Evolutionary conservation across 2,888 invertebrate genomes (phyloP).

Genomic region (Thecocarcelia acutangulata): DNA sequence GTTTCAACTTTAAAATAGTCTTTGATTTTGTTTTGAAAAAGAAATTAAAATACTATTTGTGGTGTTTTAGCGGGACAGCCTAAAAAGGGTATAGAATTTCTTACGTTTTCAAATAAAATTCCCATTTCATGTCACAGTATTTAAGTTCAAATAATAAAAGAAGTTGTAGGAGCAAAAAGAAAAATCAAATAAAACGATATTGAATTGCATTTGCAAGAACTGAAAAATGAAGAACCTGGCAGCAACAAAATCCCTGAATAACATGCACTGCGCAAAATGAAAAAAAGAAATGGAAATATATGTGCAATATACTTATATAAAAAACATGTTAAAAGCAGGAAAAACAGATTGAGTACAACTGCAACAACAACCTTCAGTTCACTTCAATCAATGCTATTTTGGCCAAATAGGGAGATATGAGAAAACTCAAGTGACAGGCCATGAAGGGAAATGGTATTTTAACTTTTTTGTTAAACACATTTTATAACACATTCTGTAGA

Average conservation of each 20-base stretch:
- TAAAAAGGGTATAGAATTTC: neutral
- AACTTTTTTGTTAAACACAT: constrained; percentile 17
- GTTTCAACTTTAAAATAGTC: too few relatives aligned
- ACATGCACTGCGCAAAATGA: constrained; percentile 62
- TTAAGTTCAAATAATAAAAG: constrained; percentile 49
- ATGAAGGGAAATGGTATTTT: constrained; percentile 46
- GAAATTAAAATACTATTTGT: too few relatives aligned
- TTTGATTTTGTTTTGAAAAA: too few relatives aligned
- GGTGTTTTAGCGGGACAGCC: too few relatives aligned
- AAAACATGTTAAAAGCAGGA: constrained; percentile 39
- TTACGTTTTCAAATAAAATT: constrained; percentile 25
- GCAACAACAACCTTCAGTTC: constrained; percentile 30
- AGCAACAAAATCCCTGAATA: constrained; percentile 46
- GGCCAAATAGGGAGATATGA: constrained; percentile 61
- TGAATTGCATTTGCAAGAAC: constrained; percentile 53
- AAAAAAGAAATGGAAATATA: constrained; percentile 8
- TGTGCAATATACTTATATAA: neutral
- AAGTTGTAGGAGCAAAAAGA: constrained; percentile 32
- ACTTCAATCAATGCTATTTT: constrained; percentile 59
- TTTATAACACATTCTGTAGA: constrained; percentile 18
- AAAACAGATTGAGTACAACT: constrained; percentile 3
- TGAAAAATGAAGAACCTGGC: constrained; percentile 32
- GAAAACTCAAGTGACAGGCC: constrained; percentile 56
- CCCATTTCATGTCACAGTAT: constrained; percentile 52
- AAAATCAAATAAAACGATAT: constrained; percentile 36